phyloP scores from a whole-genome alignment of 2,113 vertebrate species.

The Megaceryle maxima region DNA sequence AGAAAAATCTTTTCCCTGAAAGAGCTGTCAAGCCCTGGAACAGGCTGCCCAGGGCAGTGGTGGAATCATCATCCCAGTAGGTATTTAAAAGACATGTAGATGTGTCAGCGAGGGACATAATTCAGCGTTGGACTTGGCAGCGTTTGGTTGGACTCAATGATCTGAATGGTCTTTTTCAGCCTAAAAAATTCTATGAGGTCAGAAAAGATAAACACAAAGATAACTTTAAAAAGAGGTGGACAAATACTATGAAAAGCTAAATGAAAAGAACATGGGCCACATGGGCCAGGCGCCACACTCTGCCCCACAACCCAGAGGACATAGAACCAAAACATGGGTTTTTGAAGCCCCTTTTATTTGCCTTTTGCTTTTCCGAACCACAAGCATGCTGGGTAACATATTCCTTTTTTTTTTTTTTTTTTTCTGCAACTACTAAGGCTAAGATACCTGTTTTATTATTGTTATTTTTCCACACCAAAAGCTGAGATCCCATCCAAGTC shows the following conservation, averaged over 20 bases:
- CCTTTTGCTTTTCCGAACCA: neutral
- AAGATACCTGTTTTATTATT: too few relatives aligned
- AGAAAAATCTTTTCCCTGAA: neutral
- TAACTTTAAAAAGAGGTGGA: neutral
- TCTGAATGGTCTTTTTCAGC: neutral
- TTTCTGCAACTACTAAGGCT: neutral
- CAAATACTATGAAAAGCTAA: rapidly evolving
- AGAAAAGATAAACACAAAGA: neutral
- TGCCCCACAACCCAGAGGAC: neutral
- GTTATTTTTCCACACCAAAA: neutral
- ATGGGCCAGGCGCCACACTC: rapidly evolving
- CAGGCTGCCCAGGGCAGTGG: neutral
- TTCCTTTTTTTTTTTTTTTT: neutral
- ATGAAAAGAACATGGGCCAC: rapidly evolving
- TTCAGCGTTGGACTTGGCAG: neutral
- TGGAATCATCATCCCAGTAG: neutral
- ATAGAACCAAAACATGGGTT: rapidly evolving
- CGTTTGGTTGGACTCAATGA: neutral
- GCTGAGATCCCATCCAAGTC: rapidly evolving
- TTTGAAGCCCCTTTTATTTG: neutral
- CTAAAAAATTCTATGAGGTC: neutral
- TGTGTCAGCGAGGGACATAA: neutral
- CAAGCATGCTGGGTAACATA: neutral
- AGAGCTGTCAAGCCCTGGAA: neutral
- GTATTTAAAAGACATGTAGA: neutral